Percentiles rank a stretch among this genome's conserved stretches.
phyloP scores from a whole-genome alignment of 53 echinoderm and acorn worm species.

The Stichopus horrens region DNA sequence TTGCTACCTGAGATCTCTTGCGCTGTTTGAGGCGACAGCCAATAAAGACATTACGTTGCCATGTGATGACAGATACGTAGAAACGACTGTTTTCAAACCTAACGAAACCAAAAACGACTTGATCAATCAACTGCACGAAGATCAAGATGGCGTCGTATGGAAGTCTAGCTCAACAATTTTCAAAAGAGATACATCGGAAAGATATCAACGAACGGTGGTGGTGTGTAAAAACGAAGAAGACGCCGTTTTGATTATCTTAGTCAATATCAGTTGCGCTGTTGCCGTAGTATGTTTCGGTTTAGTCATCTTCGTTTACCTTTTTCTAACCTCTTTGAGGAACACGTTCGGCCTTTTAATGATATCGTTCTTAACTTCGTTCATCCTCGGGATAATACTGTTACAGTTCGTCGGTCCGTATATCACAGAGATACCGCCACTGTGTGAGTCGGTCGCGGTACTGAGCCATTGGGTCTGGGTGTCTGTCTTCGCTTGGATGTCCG shows the following conservation, averaged over 20 bases:
- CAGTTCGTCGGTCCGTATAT: slow-evolving; percentile 21
- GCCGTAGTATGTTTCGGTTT: not conserved
- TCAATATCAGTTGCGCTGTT: not conserved
- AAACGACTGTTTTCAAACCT: too few relatives aligned
- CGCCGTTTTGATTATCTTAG: not conserved
- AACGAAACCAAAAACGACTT: too few relatives aligned
- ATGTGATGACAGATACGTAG: too few relatives aligned
- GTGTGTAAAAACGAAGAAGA: not conserved
- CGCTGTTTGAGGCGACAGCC: too few relatives aligned
- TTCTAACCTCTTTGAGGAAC: not conserved
- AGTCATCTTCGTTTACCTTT: not conserved
- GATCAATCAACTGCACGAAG: too few relatives aligned
- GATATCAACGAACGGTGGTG: too few relatives aligned
- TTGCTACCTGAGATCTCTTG: too few relatives aligned
- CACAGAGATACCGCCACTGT: not conserved
- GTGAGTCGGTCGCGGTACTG: not conserved
- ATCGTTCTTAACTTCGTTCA: not conserved
- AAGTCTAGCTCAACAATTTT: too few relatives aligned
- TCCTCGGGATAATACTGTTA: not conserved
- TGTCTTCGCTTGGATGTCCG: slow-evolving; percentile 14
- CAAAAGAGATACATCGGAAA: too few relatives aligned
- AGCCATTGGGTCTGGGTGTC: slow-evolving; percentile 29
- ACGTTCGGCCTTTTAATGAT: slow-evolving; percentile 5
- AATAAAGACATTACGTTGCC: too few relatives aligned
- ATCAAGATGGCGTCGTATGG: too few relatives aligned